Percentiles rank a stretch among this genome's conserved stretches.
These are phyloP conservation scores for Ischnura elegans DNA, from an alignment of 2,888 invertebrate species.

Conservation along the genomic window DNA sequence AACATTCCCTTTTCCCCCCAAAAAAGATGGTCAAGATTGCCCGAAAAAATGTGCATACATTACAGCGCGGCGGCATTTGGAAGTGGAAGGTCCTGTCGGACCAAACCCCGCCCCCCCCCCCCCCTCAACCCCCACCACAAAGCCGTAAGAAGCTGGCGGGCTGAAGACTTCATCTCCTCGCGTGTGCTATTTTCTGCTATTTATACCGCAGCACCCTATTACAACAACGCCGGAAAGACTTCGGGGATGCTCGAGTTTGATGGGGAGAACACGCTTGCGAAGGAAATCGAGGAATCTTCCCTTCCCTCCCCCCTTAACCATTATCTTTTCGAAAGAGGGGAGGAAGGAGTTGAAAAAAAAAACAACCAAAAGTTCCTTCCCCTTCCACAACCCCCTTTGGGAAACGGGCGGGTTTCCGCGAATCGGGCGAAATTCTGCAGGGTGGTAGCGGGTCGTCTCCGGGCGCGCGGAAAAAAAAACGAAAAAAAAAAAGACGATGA, in stretches of 20 bases:
- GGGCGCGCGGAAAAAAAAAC: not conserved
- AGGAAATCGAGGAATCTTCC: not conserved
- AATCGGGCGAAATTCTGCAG: not conserved
- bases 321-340: not conserved
- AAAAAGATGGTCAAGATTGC: not conserved
- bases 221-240: not conserved
- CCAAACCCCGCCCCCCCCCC: not conserved
- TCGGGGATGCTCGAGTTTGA: not conserved
- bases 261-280: not conserved
- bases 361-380: not conserved
- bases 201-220: not conserved
- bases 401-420: not conserved
- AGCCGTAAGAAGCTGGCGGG: not conserved
- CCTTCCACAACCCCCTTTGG: too few species aligned
- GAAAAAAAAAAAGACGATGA: not conserved
- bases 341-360: too few species aligned
- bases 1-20: not conserved
- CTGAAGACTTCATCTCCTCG: not conserved
- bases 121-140: not conserved
- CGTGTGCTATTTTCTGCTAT: slow-evolving; percentile 3
- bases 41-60: not conserved
- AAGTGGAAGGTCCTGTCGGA: not conserved
- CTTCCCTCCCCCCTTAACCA: not conserved
- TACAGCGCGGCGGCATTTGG: not conserved
- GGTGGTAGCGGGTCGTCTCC: not conserved